These are phyloP conservation scores for Stegana nigrithorax DNA, from an alignment of 2,888 invertebrate species.

Conservation along the genomic window DNA sequence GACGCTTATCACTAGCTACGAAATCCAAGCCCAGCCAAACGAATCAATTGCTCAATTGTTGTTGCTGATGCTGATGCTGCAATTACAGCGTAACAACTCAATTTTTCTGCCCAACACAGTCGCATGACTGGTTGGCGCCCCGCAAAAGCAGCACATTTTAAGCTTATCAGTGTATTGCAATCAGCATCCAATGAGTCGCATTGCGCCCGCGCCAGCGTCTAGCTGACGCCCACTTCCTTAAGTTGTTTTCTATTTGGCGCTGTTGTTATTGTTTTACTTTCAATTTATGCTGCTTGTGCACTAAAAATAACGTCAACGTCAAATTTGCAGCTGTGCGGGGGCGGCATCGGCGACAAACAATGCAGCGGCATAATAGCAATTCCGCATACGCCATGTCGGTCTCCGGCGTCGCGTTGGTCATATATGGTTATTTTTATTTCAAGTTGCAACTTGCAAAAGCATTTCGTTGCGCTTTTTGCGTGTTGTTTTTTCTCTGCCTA, in stretches of 20 bases:
- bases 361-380: constrained; percentile 32
- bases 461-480: neutral
- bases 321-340: too few relatives aligned
- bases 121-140: neutral
- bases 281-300: constrained; percentile 19
- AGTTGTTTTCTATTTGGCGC: neutral
- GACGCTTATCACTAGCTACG: too few relatives aligned
- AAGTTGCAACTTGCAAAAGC: too few relatives aligned
- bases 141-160: constrained; percentile 24
- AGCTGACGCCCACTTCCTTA: constrained; percentile 16
- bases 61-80: constrained; percentile 1
- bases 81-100: constrained; percentile 34
- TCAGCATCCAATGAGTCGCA: neutral
- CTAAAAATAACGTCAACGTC: too few relatives aligned
- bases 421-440: neutral
- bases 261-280: neutral
- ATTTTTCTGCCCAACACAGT: constrained; percentile 31
- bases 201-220: neutral
- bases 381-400: constrained; percentile 32
- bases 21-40: too few relatives aligned
- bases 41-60: too few relatives aligned
- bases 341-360: too few relatives aligned
- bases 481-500: too few relatives aligned
- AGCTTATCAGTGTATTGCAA: constrained; percentile 18
- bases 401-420: constrained; percentile 11